Conservation (phyloP, 2,888 invertebrate genomes). For the Drosophila pegasa region DNA sequence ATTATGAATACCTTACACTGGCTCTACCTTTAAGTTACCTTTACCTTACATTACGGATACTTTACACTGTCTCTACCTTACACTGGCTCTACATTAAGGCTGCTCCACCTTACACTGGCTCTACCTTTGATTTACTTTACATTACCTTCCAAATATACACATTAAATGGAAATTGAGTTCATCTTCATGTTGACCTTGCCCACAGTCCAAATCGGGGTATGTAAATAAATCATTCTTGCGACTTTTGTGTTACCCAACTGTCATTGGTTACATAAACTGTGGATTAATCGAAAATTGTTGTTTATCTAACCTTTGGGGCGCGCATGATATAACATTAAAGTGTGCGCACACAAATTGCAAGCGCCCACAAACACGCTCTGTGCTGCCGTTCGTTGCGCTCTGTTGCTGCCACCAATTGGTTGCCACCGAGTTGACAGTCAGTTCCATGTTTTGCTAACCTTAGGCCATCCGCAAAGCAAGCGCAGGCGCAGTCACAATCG, state of each 20-base stretch:
- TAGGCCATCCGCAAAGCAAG: slow-evolving; percentile 6
- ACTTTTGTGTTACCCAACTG: slow-evolving; percentile 13
- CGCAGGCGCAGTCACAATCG: not conserved
- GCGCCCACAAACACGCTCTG: slow-evolving; percentile 13
- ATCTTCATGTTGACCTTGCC: slow-evolving; percentile 17
- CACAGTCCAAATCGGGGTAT: not conserved
- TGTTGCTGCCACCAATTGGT: slow-evolving; percentile 33
- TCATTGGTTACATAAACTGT: slow-evolving; percentile 22
- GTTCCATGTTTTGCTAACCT: slow-evolving; percentile 17
- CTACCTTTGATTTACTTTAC: no score
- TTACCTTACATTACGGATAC: no score
- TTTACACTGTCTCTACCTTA: no score
- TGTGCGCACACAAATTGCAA: slow-evolving; percentile 17
- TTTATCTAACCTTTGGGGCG: slow-evolving; percentile 60
- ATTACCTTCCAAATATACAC: no score
- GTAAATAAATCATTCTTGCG: slow-evolving; percentile 4
- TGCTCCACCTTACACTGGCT: no score
- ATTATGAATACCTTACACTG: no score
- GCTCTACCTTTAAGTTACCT: no score
- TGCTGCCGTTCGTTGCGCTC: slow-evolving; percentile 34
- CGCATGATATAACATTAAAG: slow-evolving; percentile 54
- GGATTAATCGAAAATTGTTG: slow-evolving; percentile 34
- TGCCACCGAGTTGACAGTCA: not conserved
- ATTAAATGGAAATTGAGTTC: not conserved
- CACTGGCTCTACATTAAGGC: no score